A percentile compares a stretch with the other conserved stretches of the same genome.
phyloP scores from a whole-genome alignment of 2,113 vertebrate genomes.

The Sclerurus mexicanus region DNA sequence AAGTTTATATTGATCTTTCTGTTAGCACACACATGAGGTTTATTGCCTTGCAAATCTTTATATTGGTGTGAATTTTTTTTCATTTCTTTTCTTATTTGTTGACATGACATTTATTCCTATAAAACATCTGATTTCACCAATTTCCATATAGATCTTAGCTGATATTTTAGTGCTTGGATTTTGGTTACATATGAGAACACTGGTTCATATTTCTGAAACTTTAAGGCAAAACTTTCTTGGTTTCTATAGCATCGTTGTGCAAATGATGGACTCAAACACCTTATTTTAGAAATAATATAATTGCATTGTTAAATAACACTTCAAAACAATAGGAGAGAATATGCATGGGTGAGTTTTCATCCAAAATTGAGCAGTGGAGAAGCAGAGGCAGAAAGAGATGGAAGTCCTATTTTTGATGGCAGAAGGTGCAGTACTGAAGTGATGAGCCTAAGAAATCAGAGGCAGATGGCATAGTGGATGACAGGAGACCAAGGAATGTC shows the following conservation, averaged over 20 bases:
- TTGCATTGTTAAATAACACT: background rate
- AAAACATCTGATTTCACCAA: background rate
- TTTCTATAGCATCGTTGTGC: background rate
- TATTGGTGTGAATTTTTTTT: background rate
- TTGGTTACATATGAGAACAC: background rate
- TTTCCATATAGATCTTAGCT: background rate
- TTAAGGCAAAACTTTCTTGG: background rate
- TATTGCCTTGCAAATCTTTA: background rate
- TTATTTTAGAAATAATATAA: background rate
- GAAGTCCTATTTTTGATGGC: background rate
- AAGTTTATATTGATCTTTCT: slow-evolving; percentile 28
- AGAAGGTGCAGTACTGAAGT: background rate
- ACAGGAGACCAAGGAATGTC: background rate
- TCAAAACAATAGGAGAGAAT: background rate
- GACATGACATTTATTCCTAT: background rate
- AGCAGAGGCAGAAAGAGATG: background rate
- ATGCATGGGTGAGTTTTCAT: background rate
- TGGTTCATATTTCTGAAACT: background rate
- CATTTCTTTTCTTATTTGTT: background rate
- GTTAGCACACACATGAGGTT: background rate
- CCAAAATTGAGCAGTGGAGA: background rate
- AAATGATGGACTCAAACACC: background rate
- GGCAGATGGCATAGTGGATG: slow-evolving; percentile 15
- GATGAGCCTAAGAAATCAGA: background rate
- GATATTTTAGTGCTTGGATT: background rate